phyloP scores from a whole-genome alignment of 2,888 invertebrate genomes.

The Trichacis sp. region DNA sequence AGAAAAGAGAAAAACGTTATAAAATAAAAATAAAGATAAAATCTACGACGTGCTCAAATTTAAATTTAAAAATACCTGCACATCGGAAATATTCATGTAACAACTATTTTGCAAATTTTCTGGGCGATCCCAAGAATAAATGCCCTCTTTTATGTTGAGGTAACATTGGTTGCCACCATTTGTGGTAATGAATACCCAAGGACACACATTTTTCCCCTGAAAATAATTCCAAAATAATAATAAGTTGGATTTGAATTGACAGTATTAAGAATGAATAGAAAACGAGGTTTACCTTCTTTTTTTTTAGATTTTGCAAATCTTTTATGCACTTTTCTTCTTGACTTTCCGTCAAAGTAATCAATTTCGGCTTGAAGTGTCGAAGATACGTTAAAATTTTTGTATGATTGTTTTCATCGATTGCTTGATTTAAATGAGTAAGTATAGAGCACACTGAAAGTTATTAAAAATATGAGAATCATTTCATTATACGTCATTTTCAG shows the following conservation, averaged over 20 bases:
- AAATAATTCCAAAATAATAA: too few species aligned
- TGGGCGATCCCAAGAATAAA: slow-evolving; percentile 60
- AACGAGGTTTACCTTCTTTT: slow-evolving; percentile 38
- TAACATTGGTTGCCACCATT: slow-evolving; percentile 53
- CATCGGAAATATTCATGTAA: slow-evolving; percentile 57
- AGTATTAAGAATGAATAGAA: too few species aligned
- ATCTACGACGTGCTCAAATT: too few species aligned
- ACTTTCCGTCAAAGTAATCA: slow-evolving; percentile 47
- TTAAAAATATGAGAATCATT: too few species aligned
- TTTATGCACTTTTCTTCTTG: slow-evolving; percentile 49
- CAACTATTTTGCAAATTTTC: slow-evolving; percentile 50
- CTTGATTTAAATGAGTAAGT: slow-evolving; percentile 55
- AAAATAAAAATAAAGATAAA: too few species aligned
- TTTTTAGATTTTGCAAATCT: slow-evolving; percentile 44
- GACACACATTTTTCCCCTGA: slow-evolving; percentile 46
- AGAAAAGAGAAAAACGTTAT: slow-evolving; percentile 57
- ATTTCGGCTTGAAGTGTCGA: slow-evolving; percentile 46
- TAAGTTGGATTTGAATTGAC: too few species aligned
- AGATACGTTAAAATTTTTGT: slow-evolving; percentile 47
- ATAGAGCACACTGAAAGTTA: slow-evolving; percentile 52
- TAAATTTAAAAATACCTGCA: too few species aligned
- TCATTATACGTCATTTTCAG: too few species aligned
- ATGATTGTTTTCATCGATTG: slow-evolving; percentile 50
- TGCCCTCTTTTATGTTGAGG: slow-evolving; percentile 53
- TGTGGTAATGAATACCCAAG: slow-evolving; percentile 55